Percentiles rank a stretch among this genome's conserved stretches.
These are phyloP conservation scores for Melikaiella ostensackeni DNA, from an alignment of 2,888 invertebrate genomes.

Conservation along the genomic window DNA sequence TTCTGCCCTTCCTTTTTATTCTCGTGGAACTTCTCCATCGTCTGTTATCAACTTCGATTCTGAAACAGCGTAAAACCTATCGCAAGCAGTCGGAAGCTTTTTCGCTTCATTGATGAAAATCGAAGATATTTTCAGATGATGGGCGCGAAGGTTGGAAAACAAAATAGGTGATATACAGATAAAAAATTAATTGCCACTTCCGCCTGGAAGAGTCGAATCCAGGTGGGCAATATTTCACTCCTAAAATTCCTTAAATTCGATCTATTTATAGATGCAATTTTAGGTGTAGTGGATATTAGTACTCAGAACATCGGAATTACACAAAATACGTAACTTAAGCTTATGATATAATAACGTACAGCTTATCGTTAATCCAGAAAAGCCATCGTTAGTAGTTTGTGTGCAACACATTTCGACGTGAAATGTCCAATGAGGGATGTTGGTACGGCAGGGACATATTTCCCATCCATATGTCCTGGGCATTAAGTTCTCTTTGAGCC, in stretches of 20 bases:
- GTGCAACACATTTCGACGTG: not conserved
- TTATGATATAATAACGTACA: conserved; percentile 66
- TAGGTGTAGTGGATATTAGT: not conserved
- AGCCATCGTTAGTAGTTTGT: conserved; percentile 40
- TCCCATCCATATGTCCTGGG: conserved; percentile 53
- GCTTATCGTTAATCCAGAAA: conserved; percentile 65
- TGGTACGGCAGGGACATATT: conserved; percentile 22
- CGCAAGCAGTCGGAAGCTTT: conserved; percentile 28
- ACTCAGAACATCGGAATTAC: conserved; percentile 25
- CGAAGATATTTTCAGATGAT: conserved; percentile 23
- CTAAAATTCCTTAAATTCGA: too few species aligned
- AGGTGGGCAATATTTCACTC: not conserved
- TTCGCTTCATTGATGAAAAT: conserved; percentile 18
- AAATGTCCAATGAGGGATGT: conserved; percentile 15
- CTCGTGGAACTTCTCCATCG: not conserved
- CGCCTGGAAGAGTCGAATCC: too few species aligned
- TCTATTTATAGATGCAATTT: too few species aligned
- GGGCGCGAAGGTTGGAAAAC: not conserved
- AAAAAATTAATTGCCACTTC: conserved; percentile 21
- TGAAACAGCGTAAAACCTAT: conserved; percentile 11
- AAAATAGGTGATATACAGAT: not conserved
- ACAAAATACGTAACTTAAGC: conserved; percentile 58
- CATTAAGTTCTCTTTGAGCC: conserved; percentile 64
- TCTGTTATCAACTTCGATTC: not conserved
- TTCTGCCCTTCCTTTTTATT: not conserved